Evolutionary conservation across 2,797 vertebrate species (phyloP).

Genomic region (Dermochelys coriacea): DNA sequence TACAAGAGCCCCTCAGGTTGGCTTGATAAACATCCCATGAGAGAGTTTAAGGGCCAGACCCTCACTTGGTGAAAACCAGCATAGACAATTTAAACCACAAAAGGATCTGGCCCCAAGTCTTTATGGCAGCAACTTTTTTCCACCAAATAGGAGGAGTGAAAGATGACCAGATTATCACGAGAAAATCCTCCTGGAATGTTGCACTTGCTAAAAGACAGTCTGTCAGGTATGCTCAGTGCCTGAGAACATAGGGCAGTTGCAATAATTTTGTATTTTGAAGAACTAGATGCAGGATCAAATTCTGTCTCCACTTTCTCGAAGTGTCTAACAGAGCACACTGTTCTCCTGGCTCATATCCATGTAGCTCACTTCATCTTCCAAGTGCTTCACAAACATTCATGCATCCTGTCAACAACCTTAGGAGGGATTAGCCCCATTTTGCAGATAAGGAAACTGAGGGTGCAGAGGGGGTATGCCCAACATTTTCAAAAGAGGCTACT

Average conservation of each 20-base stretch:
- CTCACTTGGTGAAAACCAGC: neutral
- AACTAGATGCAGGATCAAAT: neutral
- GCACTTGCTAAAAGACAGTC: neutral
- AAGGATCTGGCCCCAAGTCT: neutral
- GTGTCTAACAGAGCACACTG: neutral
- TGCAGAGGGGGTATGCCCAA: neutral
- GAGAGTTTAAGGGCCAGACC: neutral
- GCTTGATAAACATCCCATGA: accelerated
- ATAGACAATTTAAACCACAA: neutral
- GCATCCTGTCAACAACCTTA: too few species aligned
- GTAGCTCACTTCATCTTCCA: neutral
- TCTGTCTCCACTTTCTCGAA: neutral
- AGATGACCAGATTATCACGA: neutral
- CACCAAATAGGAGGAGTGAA: neutral
- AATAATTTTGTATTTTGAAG: neutral
- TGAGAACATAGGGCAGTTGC: neutral
- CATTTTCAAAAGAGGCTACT: neutral
- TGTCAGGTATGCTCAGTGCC: neutral
- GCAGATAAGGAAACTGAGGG: neutral
- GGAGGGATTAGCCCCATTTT: neutral
- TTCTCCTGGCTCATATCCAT: neutral
- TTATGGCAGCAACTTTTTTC: accelerated
- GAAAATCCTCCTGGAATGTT: neutral
- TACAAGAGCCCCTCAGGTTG: too few species aligned
- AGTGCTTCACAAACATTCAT: too few species aligned